phyloP scores from a whole-genome alignment of 2,113 vertebrate species.

The Dryoscopus gambensis region DNA sequence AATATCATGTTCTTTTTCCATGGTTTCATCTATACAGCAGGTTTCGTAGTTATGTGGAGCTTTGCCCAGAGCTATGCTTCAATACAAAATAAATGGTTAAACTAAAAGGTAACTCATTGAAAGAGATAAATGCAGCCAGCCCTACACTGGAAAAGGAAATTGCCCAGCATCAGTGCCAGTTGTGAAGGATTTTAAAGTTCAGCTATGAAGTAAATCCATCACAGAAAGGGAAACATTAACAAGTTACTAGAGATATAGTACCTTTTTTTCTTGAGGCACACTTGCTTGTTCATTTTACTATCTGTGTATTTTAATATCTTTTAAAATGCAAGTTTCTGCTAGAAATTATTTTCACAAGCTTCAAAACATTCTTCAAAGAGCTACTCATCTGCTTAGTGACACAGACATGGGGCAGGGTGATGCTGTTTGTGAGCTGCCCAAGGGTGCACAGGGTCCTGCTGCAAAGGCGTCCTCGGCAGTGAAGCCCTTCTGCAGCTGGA shows the following conservation, averaged over 20 bases:
- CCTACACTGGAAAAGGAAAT: neutral
- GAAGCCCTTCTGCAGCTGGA: too few relatives aligned
- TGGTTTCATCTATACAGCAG: neutral
- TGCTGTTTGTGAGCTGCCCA: too few relatives aligned
- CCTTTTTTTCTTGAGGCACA: neutral
- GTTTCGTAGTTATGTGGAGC: neutral
- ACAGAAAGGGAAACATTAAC: neutral
- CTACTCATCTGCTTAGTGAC: constrained; percentile 6
- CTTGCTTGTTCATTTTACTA: neutral
- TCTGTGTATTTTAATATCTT: neutral
- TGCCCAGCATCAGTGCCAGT: neutral
- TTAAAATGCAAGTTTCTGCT: neutral
- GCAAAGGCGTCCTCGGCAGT: too few relatives aligned
- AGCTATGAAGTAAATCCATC: neutral
- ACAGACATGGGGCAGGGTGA: neutral
- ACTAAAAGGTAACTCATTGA: neutral
- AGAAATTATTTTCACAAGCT: neutral
- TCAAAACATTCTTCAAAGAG: neutral
- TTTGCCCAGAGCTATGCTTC: neutral
- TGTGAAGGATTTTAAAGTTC: neutral
- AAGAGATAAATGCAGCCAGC: neutral
- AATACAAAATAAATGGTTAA: neutral
- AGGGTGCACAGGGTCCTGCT: too few relatives aligned
- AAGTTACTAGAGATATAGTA: neutral
- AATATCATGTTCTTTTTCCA: neutral